Conservation (phyloP, 2,113 vertebrate genomes). For the Rhinopomastus cyanomelas region DNA sequence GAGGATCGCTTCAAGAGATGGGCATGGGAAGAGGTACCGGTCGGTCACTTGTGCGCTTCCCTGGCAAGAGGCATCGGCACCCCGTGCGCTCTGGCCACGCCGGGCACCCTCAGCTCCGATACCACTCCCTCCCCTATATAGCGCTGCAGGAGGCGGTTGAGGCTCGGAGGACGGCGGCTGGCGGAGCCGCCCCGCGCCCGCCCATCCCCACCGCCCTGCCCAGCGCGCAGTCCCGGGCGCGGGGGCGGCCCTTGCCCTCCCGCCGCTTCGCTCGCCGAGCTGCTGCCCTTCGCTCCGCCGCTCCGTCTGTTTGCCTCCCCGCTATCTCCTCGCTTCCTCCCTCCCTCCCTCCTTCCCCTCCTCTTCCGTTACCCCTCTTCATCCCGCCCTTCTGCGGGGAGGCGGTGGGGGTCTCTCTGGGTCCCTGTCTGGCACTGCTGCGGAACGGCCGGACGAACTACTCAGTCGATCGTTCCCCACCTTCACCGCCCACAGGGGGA, state of each 20-base stretch:
- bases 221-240: background rate
- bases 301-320: background rate
- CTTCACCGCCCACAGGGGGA: background rate
- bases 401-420: background rate
- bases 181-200: conserved; percentile 16
- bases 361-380: background rate
- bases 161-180: conserved; percentile 14
- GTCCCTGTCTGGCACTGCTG: background rate
- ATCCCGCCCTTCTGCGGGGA: background rate
- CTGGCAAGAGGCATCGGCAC: conserved; percentile 20
- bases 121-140: conserved; percentile 28
- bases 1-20: background rate
- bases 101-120: background rate
- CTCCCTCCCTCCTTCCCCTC: background rate
- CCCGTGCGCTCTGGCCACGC: conserved; percentile 17
- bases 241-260: background rate
- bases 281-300: background rate
- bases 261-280: background rate
- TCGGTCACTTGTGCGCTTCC: conserved; percentile 22
- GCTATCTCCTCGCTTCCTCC: background rate
- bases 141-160: conserved; percentile 5
- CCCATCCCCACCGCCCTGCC: conserved; percentile 13
- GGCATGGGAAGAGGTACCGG: conserved; percentile 8
- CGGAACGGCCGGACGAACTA: background rate
- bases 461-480: background rate